These are phyloP conservation scores for Bradypus variegatus DNA, from an alignment of 2,797 vertebrate genomes.

Conservation along the genomic window DNA sequence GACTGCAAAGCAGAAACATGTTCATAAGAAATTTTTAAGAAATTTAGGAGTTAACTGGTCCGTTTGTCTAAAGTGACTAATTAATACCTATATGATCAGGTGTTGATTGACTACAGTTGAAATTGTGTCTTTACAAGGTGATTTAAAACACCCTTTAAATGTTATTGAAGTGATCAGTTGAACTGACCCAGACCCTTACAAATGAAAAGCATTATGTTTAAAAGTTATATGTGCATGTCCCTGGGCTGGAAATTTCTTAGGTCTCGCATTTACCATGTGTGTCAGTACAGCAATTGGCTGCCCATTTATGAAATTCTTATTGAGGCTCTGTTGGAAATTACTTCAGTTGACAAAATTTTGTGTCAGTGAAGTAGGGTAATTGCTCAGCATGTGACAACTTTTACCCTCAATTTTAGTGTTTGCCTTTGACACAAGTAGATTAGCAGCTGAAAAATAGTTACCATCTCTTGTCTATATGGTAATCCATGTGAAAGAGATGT, in stretches of 20 bases:
- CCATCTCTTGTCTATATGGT: neutral
- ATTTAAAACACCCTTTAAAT: neutral
- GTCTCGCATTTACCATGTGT: neutral
- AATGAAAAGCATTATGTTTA: neutral
- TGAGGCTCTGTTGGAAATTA: conserved; percentile 20
- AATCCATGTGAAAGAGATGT: neutral
- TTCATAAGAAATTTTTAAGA: conserved; percentile 12
- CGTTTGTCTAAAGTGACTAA: neutral
- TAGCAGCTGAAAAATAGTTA: neutral
- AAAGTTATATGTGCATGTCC: neutral
- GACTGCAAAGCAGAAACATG: neutral
- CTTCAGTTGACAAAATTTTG: conserved; percentile 10
- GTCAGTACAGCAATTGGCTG: neutral
- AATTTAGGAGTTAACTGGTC: neutral
- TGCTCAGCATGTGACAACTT: neutral
- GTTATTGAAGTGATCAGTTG: neutral
- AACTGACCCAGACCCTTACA: neutral
- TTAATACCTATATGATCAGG: conserved; percentile 15
- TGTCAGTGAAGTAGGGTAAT: neutral
- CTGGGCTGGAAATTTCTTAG: neutral
- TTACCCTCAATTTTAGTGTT: conserved; percentile 8
- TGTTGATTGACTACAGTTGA: neutral
- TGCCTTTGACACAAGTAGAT: neutral
- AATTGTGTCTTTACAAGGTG: neutral
- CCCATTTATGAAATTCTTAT: conserved; percentile 5